These are phyloP conservation scores for Nemotelus pantherinus DNA, from an alignment of 2,888 invertebrate genomes.

Conservation along the genomic window DNA sequence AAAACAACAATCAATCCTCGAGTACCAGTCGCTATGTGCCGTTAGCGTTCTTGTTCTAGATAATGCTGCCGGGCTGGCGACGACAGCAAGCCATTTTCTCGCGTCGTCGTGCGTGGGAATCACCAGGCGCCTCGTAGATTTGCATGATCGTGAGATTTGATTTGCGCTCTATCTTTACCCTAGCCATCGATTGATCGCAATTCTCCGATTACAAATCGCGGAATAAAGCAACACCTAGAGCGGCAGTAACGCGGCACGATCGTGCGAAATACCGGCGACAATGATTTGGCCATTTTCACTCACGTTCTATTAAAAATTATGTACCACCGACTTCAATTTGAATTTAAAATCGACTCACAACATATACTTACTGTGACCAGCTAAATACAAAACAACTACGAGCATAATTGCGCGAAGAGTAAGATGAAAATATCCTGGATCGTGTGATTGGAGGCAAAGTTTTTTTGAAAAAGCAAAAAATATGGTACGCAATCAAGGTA, in stretches of 20 bases:
- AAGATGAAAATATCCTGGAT: background rate
- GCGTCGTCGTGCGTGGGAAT: conserved; percentile 37
- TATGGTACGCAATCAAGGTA: background rate
- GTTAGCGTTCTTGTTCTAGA: background rate
- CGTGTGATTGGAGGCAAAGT: background rate
- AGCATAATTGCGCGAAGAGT: no score
- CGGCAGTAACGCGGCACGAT: conserved; percentile 1
- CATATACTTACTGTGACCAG: no score
- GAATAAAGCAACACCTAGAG: background rate
- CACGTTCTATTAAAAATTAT: conserved; percentile 25
- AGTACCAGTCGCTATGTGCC: no score
- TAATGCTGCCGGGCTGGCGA: background rate
- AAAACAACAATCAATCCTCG: no score
- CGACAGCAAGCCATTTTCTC: conserved; percentile 8
- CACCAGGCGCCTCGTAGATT: conserved; percentile 26
- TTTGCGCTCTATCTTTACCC: conserved; percentile 3
- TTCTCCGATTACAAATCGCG: conserved; percentile 16
- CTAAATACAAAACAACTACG: no score
- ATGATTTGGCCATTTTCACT: conserved; percentile 22
- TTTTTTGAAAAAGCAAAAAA: background rate
- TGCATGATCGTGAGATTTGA: conserved; percentile 38
- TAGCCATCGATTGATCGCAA: background rate
- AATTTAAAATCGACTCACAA: conserved; percentile 26
- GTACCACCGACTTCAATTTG: conserved; percentile 27
- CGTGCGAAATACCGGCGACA: conserved; percentile 23